phyloP scores from a whole-genome alignment of 2,113 vertebrate species.

The Steatornis caripensis region DNA sequence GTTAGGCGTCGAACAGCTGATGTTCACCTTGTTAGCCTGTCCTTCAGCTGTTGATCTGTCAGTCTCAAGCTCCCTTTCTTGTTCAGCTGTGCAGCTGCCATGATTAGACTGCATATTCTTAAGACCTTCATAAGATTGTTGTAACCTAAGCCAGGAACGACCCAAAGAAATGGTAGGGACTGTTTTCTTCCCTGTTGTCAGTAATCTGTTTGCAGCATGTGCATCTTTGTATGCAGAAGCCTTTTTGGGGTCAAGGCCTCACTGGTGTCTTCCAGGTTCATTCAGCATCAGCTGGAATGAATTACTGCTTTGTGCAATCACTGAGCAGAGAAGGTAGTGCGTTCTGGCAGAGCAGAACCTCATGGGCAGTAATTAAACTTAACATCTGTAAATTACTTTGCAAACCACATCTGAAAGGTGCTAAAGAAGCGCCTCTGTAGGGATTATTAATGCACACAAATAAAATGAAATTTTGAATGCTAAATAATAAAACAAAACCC shows the following conservation, averaged over 20 bases:
- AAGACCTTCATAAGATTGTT: background rate
- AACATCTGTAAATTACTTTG: conserved; percentile 4
- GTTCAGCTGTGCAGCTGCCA: background rate
- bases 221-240: background rate
- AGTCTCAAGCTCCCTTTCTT: background rate
- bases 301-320: background rate
- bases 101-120: background rate
- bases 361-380: background rate
- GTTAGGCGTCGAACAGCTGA: background rate
- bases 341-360: conserved; percentile 6
- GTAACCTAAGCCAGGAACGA: background rate
- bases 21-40: background rate
- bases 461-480: background rate
- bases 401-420: background rate
- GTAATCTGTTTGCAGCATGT: background rate
- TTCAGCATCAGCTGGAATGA: background rate
- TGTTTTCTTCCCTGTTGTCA: background rate
- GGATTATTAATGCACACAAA: background rate
- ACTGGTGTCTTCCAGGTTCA: background rate
- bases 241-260: background rate
- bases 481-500: conserved; percentile 6
- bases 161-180: background rate
- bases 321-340: background rate
- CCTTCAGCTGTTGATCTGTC: background rate
- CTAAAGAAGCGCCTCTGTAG: background rate